Percentiles rank a stretch among this genome's conserved stretches.
phyloP scores from a whole-genome alignment of 2,888 invertebrate genomes.

The Toxonevra muliebris region DNA sequence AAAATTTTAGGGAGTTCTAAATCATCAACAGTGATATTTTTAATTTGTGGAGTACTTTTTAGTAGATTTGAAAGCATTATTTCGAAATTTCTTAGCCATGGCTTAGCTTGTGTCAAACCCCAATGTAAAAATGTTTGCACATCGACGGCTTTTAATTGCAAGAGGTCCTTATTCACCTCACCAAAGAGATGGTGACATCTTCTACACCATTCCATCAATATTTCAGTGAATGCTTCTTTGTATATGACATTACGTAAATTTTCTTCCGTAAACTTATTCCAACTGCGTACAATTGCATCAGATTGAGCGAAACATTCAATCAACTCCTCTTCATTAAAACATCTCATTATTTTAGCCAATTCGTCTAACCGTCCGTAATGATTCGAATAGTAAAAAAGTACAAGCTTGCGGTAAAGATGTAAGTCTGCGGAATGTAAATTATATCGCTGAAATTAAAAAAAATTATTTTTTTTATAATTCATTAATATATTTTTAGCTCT shows the following conservation, averaged over 20 bases:
- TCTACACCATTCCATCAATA: not conserved
- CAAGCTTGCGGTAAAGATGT: constrained; percentile 34
- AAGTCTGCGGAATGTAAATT: constrained; percentile 18
- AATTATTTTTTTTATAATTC: too few species aligned
- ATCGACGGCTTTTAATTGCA: not conserved
- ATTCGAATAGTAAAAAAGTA: constrained; percentile 37
- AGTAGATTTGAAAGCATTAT: not conserved
- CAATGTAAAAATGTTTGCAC: not conserved
- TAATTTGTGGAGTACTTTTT: not conserved
- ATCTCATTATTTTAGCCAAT: not conserved
- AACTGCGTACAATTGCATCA: not conserved
- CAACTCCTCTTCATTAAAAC: not conserved
- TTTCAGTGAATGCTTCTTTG: not conserved
- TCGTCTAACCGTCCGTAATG: constrained; percentile 13
- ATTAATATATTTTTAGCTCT: not conserved
- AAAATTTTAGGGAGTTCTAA: not conserved
- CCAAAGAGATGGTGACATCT: not conserved
- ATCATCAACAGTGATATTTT: not conserved
- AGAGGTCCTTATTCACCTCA: not conserved
- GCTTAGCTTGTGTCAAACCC: not conserved
- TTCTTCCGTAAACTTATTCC: not conserved
- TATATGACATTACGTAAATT: not conserved
- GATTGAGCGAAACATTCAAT: not conserved
- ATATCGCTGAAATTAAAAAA: constrained; percentile 12
- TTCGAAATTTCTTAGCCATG: not conserved